Evolutionary conservation across 2,113 vertebrate genomes (phyloP), one percentile per base, ranked within the genome.

Genomic region (Picathartes gymnocephalus): DNA sequence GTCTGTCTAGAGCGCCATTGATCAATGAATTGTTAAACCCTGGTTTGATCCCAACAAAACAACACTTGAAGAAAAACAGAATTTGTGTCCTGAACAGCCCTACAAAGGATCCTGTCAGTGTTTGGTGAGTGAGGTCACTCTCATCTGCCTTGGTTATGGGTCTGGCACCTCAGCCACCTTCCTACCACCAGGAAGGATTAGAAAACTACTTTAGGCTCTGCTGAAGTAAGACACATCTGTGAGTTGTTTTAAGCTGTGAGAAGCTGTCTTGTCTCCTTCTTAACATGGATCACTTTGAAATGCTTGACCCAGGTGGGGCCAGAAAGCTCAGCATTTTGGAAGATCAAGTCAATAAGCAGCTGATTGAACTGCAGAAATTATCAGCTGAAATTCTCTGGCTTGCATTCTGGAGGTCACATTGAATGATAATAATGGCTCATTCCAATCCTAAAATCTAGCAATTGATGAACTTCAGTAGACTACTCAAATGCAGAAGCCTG

Each of bases 251-350:
- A 65, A 66, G 57, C 31, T 57, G 47, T 44, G 73, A 18, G 21
- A 28, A 93, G 40, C 21, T 17, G 23, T 61, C 54, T 74, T 80
- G n/a, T n/a, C 70, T 69, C 16, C 8, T 18, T 81, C 28, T 76
- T 30, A 58, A 69, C 65, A 27, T n/a, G 35, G 62, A 61, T 89
- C 78, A 19, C 19, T 82, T 91, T 82, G 47, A 73, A 86, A 44
- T 3, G 4, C 23, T 77, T 87, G 69, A 57, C 25, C 76, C 9
- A 3, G 7, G 11, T 5, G 5, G 30, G 80, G 40, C 30, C 64
- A 83, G 31, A 79, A 79, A 64, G 30, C 31, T 92, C 89, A 95
- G 62, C 73, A 53, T 61, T 95, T 91, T 82, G 42, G 27, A 85
- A 58, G 58, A 89, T 58, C 74, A 74, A 82, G 61, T 57, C 89